These are phyloP conservation scores for Epizoanthus scotinus DNA, from an alignment of 92 coral and sea anemone genomes.

Conservation along the genomic window DNA sequence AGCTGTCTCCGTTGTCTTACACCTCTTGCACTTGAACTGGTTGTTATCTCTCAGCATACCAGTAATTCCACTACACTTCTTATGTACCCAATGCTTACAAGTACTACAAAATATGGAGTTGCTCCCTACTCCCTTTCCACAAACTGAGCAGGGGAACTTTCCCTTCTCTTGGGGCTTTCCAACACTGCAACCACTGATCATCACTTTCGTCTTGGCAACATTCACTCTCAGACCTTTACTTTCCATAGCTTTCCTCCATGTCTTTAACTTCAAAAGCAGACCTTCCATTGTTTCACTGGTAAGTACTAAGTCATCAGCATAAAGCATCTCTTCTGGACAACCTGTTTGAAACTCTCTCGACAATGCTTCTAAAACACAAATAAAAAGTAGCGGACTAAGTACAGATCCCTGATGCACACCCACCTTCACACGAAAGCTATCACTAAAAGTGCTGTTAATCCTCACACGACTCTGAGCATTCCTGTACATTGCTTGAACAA, in stretches of 20 bases:
- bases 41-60: constrained; percentile 30
- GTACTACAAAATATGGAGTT: constrained; percentile 19
- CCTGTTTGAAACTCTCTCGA: constrained; percentile 17
- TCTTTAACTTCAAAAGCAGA: not conserved
- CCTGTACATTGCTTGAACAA: constrained; percentile 3
- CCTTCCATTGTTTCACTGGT: not conserved
- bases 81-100: constrained; percentile 34
- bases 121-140: constrained; percentile 11
- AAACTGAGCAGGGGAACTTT: constrained; percentile 13
- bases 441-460: constrained; percentile 2
- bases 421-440: constrained; percentile 3
- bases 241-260: constrained; percentile 24
- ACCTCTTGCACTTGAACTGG: constrained; percentile 9
- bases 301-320: constrained; percentile 25
- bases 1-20: not conserved
- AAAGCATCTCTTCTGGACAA: constrained; percentile 20
- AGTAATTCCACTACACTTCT: constrained; percentile 16
- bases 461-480: constrained; percentile 7
- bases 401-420: no score
- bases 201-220: constrained; percentile 17
- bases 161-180: not conserved
- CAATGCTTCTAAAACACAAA: no score
- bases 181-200: not conserved
- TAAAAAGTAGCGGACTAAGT: no score
- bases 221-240: constrained; percentile 18